Conservation (phyloP, 2,113 vertebrate species). For the Rhineura floridana region DNA sequence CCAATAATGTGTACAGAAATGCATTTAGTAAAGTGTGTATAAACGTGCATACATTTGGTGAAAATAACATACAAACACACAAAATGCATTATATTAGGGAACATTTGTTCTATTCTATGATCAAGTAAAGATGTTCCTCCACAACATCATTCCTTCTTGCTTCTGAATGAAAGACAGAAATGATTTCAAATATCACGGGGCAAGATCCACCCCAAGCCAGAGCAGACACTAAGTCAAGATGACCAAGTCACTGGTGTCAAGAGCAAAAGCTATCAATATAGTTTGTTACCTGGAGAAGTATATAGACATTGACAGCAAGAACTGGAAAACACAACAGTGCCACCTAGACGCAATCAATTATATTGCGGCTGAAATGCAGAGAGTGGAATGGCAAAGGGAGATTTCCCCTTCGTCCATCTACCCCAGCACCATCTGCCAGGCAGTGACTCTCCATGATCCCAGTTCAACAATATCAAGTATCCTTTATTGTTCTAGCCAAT, state of each 20-base stretch:
- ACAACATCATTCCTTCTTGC: not conserved
- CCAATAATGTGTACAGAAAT: no score
- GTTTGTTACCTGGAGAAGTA: not conserved
- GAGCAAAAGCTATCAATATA: not conserved
- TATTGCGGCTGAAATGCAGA: not conserved
- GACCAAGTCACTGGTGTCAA: not conserved
- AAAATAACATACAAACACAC: no score
- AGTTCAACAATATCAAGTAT: no score
- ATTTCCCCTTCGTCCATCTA: not conserved
- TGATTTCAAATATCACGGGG: not conserved
- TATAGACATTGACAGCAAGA: not conserved
- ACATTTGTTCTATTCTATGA: no score
- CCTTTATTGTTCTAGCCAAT: no score
- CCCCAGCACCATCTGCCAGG: no score
- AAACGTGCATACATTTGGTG: no score
- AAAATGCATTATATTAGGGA: no score
- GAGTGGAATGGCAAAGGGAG: not conserved
- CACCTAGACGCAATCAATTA: not conserved
- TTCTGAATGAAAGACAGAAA: not conserved
- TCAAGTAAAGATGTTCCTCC: not conserved
- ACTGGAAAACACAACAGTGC: constrained; percentile 10
- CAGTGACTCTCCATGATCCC: not conserved
- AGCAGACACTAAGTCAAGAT: no score
- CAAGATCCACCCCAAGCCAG: not conserved
- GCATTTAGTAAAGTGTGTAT: no score